Conservation (phyloP, 2,113 vertebrate genomes). For the Burhinus oedicnemus region DNA sequence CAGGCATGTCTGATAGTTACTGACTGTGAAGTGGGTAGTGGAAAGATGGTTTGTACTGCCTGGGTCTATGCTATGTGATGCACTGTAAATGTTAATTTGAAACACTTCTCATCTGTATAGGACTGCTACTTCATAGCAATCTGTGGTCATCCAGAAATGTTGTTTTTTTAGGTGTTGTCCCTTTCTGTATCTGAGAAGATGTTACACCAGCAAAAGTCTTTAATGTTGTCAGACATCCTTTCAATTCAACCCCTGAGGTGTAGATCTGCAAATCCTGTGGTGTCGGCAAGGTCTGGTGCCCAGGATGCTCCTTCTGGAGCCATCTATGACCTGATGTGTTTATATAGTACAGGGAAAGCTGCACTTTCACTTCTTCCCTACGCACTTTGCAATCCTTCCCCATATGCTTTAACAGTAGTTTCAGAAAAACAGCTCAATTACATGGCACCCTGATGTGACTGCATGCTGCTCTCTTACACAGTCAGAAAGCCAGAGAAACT, state of each 20-base stretch:
- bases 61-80: background rate
- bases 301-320: constrained; percentile 43
- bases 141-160: background rate
- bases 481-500: constrained; percentile 40
- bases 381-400: constrained; percentile 56
- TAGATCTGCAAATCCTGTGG: background rate
- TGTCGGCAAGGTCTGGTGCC: background rate
- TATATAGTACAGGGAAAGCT: constrained; percentile 22
- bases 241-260: background rate
- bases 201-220: background rate
- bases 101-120: background rate
- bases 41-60: background rate
- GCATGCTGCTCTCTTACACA: constrained; percentile 63
- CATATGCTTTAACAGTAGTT: constrained; percentile 70
- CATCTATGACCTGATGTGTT: constrained; percentile 58
- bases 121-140: background rate
- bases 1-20: background rate
- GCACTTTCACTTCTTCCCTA: constrained; percentile 3
- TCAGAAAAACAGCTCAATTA: constrained; percentile 78
- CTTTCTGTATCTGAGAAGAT: background rate
- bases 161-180: background rate
- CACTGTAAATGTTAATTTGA: background rate
- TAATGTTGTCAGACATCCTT: background rate
- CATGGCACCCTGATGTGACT: constrained; percentile 73
- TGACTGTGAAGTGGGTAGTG: background rate